These are phyloP conservation scores for Catotricha subobsoleta DNA, from an alignment of 2,888 invertebrate species.

Conservation along the genomic window DNA sequence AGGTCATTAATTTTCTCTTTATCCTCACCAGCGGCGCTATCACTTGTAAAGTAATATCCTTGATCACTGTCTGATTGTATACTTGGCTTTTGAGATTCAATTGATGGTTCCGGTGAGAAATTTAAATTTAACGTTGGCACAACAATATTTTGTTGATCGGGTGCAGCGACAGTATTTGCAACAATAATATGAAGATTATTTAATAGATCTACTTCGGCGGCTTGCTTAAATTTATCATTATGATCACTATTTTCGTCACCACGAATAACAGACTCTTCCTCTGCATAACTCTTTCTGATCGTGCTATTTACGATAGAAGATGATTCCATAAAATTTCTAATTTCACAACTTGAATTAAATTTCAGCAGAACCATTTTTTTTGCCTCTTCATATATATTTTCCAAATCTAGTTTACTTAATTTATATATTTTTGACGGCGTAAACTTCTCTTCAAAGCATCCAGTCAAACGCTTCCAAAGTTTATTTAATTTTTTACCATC, in stretches of 20 bases:
- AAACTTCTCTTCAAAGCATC: slow-evolving; percentile 26
- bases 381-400: slow-evolving; percentile 29
- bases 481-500: slow-evolving; percentile 29
- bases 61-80: neutral
- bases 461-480: slow-evolving; percentile 30
- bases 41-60: slow-evolving; percentile 5
- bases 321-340: slow-evolving; percentile 8
- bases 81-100: neutral
- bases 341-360: slow-evolving; percentile 13
- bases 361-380: slow-evolving; percentile 20
- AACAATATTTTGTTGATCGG: slow-evolving; percentile 5
- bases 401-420: slow-evolving; percentile 27
- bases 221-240: neutral
- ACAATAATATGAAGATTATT: neutral
- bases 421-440: slow-evolving; percentile 24
- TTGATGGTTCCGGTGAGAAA: slow-evolving; percentile 11
- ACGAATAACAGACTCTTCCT: neutral
- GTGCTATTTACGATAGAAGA: no score
- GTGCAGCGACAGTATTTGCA: neutral
- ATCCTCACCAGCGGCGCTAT: neutral
- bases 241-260: neutral
- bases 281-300: no score
- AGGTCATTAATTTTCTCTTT: neutral
- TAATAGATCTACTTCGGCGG: neutral
- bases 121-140: slow-evolving; percentile 18